Evolutionary conservation across 1,140 invertebrate genomes (phyloP), one percentile per base, ranked within the genome.

Genomic region (Trachymyrmex cornetzi): DNA sequence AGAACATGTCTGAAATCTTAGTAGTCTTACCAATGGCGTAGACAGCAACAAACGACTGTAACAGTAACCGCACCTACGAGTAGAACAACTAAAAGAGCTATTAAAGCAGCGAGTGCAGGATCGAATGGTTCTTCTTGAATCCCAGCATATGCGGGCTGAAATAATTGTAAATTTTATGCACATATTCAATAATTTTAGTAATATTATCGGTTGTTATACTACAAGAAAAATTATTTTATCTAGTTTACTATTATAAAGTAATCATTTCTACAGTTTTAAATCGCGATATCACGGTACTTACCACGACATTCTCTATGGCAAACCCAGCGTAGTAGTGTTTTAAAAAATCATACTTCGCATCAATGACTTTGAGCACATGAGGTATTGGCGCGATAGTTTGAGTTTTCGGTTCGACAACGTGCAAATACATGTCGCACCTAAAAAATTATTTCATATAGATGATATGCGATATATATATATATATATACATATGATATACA

Each of bases 361-460:
- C 98, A 69, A 99, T 98, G 11, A 97, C 96, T 95, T 98, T 97
- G 3, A 99, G 94, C 11, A 98, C 97, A 84, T 98, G 97, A 57
- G 97, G 97, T 38, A 98, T 97, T 0, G 97, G 96, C 9, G 97
- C 95, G 71, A 99, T 98, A 48, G 97, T 97, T 91, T 97, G 97
- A 0, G 97, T 97, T 87, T 96, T 95, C 2, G 96, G 96, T 93
- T 99, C 97, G 0, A 99, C 97, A 0, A 98, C 98, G 92, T 98
- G 97, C 77, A 99, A 96, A 92, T 98, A 98, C 94, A 99, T 97
- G 93, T 99, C 98, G 92, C 97, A 98, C 98, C 98, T 98, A 91
- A 93, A 69, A 79, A 91, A 90, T 48, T 80, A 86, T 57, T 74
- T 50, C 50, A 64, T 86, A 84, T 22, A 80, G 30, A 85, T 85